Conservation (phyloP, 2,888 invertebrate genomes). For the Timandra comae region DNA sequence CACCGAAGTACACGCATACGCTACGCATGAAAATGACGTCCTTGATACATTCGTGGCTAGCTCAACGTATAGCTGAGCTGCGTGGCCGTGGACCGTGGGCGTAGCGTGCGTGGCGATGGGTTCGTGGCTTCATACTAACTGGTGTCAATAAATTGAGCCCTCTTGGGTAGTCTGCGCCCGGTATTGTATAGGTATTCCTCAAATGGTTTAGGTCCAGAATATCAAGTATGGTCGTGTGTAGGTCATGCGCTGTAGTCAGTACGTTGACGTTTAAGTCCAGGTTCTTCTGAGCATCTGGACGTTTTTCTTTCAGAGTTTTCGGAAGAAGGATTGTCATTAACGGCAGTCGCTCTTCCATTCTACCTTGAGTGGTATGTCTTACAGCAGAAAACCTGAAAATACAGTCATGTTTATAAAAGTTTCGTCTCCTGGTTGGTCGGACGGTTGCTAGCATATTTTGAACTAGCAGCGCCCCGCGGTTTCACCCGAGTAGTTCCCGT, state of each 20-base stretch:
- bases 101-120: too few relatives aligned
- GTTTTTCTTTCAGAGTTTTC: constrained; percentile 77
- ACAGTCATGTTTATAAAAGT: too few relatives aligned
- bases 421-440: too few relatives aligned
- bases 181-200: constrained; percentile 40
- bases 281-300: constrained; percentile 78
- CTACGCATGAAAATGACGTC: too few relatives aligned
- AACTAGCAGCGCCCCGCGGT: too few relatives aligned
- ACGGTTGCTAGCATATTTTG: too few relatives aligned
- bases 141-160: constrained; percentile 78
- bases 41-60: too few relatives aligned
- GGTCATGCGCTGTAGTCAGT: constrained; percentile 90
- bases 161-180: constrained; percentile 68
- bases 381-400: constrained; percentile 18
- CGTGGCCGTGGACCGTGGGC: too few relatives aligned
- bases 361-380: constrained; percentile 23
- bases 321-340: constrained; percentile 82
- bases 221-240: constrained; percentile 80
- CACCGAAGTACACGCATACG: too few relatives aligned
- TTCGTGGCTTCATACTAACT: constrained; percentile 51
- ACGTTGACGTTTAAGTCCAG: constrained; percentile 79
- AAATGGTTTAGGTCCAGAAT: constrained; percentile 70
- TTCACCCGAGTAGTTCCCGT: too few relatives aligned
- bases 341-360: constrained; percentile 28
- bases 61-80: too few relatives aligned